Evolutionary conservation across 2,797 vertebrate genomes (phyloP).

Genomic region (Phoebastria nigripes): DNA sequence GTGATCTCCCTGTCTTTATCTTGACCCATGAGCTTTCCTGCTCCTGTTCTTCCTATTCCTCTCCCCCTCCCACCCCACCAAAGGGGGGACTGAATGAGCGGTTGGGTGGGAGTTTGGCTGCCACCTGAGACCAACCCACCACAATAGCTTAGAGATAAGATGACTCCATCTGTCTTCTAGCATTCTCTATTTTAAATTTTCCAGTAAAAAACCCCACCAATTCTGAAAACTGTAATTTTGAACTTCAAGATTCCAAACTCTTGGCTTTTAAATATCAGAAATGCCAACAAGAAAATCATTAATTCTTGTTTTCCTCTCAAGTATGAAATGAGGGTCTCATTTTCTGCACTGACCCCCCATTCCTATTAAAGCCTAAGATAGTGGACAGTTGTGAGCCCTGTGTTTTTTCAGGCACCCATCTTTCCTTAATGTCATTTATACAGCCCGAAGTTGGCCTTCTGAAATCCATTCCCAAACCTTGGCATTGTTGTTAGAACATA

Average conservation of each 20-base stretch:
- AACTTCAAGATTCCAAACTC: neutral
- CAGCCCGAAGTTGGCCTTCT: neutral
- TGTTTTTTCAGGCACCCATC: neutral
- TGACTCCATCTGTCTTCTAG: neutral
- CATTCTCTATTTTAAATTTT: neutral
- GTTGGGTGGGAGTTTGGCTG: neutral
- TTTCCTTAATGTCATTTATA: neutral
- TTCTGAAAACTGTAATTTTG: neutral
- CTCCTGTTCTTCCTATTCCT: neutral
- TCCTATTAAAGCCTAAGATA: neutral
- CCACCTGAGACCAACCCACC: neutral
- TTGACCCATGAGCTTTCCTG: neutral
- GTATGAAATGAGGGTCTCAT: rapidly evolving
- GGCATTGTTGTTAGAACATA: neutral
- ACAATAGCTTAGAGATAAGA: neutral
- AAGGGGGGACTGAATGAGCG: neutral
- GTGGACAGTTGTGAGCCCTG: rapidly evolving
- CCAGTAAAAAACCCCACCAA: neutral
- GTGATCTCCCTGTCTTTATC: neutral
- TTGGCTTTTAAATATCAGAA: neutral
- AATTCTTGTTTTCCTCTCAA: neutral
- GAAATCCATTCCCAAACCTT: neutral
- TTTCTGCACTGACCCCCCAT: neutral
- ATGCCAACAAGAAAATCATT: neutral
- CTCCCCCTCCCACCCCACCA: too few species aligned